Base-by-base conservation (phyloP, 2,113 vertebrate genomes). In the Orcinus orca region DNA sequence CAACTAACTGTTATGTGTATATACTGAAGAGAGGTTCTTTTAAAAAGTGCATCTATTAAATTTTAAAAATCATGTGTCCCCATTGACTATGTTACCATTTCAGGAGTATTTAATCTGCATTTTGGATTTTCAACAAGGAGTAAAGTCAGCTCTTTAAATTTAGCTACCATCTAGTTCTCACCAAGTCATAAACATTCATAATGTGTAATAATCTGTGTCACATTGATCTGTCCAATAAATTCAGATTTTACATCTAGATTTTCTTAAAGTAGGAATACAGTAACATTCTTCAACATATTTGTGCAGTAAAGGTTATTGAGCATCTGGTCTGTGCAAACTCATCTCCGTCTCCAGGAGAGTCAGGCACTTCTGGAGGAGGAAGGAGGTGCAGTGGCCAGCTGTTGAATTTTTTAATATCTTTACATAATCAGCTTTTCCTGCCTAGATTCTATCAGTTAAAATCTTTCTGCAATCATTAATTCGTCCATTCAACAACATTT, bases 91-190 rank as follows among this genome's bases (percentile, higher is more conserved):
- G 47, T 73, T 84, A 79, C 70, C 26, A 73, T 95, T 83, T 96
- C 55, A 89, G 79, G 23, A 91, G 41, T 60, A 68, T 92, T 77
- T 76, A 60, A 38, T 90, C 47, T 74, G 2, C 38, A 58, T 83
- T 97, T 94, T 31, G 87, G 38, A 91, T 85, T 82, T 83, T 60
- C 55, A 89, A 8, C 13, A 63, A 71, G 14, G 60, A 63, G 41
- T 80, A 20, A 93, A 93, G n/a, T 89, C 71, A 81, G 5, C 41
- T 84, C 50, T 92, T 88, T 70, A 88, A 63, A 88, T 88, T 82
- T 58, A n/a, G 84, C 14, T 60, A n/a, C 8, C 12, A 55, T 41
- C 31, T 53, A 50, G 21, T n/a, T 96, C 47, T 68, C 67, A 74
- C 81, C 62, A 94, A 44, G 4, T 79, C 94, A 70, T 73, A 73